A percentile compares a stretch with the other conserved stretches of the same genome.
phyloP scores from a whole-genome alignment of 2,888 invertebrate species.

The Incurvaria masculella region DNA sequence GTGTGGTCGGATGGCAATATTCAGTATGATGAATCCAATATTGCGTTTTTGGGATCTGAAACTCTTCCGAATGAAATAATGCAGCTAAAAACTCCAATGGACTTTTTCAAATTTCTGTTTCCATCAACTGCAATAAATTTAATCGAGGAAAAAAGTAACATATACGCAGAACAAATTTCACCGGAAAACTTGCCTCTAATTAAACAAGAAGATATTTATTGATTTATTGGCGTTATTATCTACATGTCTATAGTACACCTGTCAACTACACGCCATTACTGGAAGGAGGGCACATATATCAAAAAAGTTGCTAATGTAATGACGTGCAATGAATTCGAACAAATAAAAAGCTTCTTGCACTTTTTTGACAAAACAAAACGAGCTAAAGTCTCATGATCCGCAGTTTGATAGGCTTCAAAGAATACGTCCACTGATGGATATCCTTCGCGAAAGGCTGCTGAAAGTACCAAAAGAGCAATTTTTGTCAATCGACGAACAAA shows the following conservation, averaged over 20 bases:
- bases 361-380: slow-evolving; percentile 9
- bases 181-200: slow-evolving; percentile 4
- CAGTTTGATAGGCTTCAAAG: slow-evolving; percentile 9
- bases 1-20: background rate
- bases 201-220: slow-evolving; percentile 8
- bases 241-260: slow-evolving; percentile 18
- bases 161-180: slow-evolving; percentile 12
- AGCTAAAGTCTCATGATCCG: slow-evolving; percentile 10
- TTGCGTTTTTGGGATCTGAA: slow-evolving; percentile 11
- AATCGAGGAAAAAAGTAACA: slow-evolving; percentile 10
- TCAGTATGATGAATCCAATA: background rate
- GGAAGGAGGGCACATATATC: slow-evolving; percentile 14
- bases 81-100: slow-evolving; percentile 10
- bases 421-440: slow-evolving; percentile 10
- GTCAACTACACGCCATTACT: slow-evolving; percentile 17
- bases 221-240: slow-evolving; percentile 16
- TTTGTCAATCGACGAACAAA: too few species aligned
- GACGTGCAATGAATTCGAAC: slow-evolving; percentile 18
- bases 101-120: slow-evolving; percentile 15
- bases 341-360: slow-evolving; percentile 15
- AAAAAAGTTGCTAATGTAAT: slow-evolving; percentile 14
- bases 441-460: background rate
- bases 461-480: too few species aligned
- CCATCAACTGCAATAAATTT: slow-evolving; percentile 9
- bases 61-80: slow-evolving; percentile 13